Base-by-base conservation (phyloP, 2,113 vertebrate species). In the Mirza zaza region DNA sequence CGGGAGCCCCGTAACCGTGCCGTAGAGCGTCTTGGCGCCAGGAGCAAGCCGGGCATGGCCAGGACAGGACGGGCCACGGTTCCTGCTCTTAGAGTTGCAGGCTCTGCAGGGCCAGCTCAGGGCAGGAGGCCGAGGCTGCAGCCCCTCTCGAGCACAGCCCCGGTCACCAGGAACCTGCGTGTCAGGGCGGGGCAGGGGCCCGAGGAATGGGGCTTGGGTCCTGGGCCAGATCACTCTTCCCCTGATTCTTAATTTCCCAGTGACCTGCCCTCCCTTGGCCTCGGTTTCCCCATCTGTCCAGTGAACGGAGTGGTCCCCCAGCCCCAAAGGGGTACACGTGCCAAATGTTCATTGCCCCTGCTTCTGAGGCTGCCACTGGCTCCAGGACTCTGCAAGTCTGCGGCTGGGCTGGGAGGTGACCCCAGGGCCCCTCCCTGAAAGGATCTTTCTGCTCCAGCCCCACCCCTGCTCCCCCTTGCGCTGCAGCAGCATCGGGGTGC, bases 101-200 rank as follows among this genome's bases (percentile, higher is more conserved):
- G 17, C 61, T 6, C 20, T 12, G 25, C 29, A n/a, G 4, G 25
- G 39, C 17, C 6, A 1, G 11, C 27, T 34, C 27, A 20, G 32
- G 55, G 13, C 36, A 25, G 48, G 18, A 57, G 6, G 13, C 13
- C 6, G 1, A 45, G 17, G 18, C 6, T 67, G 25, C 21, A 14
- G 32, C 13, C 32, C 8, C 45, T 63, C 52, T 27, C 17, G 25
- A 32, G 45, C 27, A 7, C 42, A 15, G 27, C 8, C 55, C 50
- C 5, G 68, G 10, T 13, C 34, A 1, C 71, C 15, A 1, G 0
- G 50, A 34, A 21, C 11, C 0, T 2, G 25, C 6, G 1, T 5
- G 9, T 67, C 3, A 0, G 23, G 65, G 14, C 9, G 48, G 55
- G 67, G 12, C 3, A 0, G 76, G 14, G n/a, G 13, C 29, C 6